Base-by-base conservation (phyloP, 2,888 invertebrate species). In the Hirtodrosophila cameraria region DNA sequence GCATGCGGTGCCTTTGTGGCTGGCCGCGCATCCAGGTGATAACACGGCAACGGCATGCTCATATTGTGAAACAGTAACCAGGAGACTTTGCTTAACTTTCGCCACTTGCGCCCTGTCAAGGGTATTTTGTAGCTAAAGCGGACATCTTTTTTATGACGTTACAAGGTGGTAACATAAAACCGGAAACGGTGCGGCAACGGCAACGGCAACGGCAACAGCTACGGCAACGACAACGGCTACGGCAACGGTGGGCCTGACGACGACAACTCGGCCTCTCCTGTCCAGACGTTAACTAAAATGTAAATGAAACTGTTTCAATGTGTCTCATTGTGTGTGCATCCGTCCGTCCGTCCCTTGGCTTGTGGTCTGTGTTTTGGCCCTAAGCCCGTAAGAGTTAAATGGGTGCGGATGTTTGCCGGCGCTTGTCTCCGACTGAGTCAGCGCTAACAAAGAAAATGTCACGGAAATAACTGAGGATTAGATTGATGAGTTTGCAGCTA, bases 381-480 rank as follows among this genome's bases (percentile, higher is more conserved):
- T 57, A 71, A 70, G 67, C 46, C 55, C 41, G 60, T 55, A 53
- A 69, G 75, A 66, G 72, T 66, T 62, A 72, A 78, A 75, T 76
- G 60, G 73, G 69, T 71, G 75, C 63, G 72, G 76, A 73, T 64
- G 63, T 63, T n/a, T 49, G 42, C 41, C 54, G 36, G 31, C 38
- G 45, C 49, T 42, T 61, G 72, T 53, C 54, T 43, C 58, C 58
- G 54, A 62, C 68, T 50, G 57, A 53, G 46, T 58, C 57, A 68
- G 55, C 59, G 75, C 63, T 67, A 79, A 74, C 79, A 82, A 79
- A 74, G 83, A 82, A 80, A 76, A 79, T 76, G 83, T 79, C 83
- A 80, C 83, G 76, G 79, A 80, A 80, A 82, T 82, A 82, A 68
- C 83, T 76, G 74, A 71, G 83, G 79, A 80, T 80, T 82, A 80